Evolutionary conservation across 2,888 invertebrate genomes (phyloP).

Genomic region (Athalia rosae): DNA sequence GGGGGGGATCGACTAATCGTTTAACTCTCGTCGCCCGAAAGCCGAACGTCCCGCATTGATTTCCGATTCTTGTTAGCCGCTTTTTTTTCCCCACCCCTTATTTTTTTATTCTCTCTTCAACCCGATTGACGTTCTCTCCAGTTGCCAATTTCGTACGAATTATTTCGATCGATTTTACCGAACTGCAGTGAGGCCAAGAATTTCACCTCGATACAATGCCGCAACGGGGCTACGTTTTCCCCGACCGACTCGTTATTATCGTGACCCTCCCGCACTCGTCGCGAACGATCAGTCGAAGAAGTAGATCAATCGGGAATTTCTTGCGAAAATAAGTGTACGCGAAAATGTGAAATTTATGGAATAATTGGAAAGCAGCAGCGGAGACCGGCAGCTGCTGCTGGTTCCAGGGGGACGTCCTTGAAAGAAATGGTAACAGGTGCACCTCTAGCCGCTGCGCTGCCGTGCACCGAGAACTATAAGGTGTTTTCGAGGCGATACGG

Average conservation of each 20-base stretch:
- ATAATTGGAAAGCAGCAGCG: no score
- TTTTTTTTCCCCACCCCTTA: not conserved
- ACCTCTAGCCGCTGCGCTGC: no score
- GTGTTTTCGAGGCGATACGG: not conserved
- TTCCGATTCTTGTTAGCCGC: slow-evolving; percentile 10
- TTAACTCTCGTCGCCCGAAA: not conserved
- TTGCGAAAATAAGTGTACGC: no score
- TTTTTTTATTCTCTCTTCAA: not conserved
- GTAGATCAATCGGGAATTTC: slow-evolving; percentile 40
- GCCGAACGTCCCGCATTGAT: slow-evolving; percentile 14
- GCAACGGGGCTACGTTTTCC: no score
- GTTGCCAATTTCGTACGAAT: slow-evolving; percentile 31
- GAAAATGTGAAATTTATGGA: no score
- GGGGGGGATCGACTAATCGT: slow-evolving; percentile 9
- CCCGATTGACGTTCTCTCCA: slow-evolving; percentile 4
- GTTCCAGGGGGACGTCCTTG: no score
- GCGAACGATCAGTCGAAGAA: slow-evolving; percentile 32
- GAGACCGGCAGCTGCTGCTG: no score
- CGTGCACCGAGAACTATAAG: no score
- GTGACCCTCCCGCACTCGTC: not conserved
- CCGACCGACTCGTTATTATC: no score
- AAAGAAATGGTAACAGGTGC: no score
- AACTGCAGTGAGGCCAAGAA: no score
- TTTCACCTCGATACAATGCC: no score
- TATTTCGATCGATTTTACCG: slow-evolving; percentile 39